Evolutionary conservation across 2,888 invertebrate species (phyloP), one percentile per base, ranked within the genome.

Genomic region (Oeneis ivallda): DNA sequence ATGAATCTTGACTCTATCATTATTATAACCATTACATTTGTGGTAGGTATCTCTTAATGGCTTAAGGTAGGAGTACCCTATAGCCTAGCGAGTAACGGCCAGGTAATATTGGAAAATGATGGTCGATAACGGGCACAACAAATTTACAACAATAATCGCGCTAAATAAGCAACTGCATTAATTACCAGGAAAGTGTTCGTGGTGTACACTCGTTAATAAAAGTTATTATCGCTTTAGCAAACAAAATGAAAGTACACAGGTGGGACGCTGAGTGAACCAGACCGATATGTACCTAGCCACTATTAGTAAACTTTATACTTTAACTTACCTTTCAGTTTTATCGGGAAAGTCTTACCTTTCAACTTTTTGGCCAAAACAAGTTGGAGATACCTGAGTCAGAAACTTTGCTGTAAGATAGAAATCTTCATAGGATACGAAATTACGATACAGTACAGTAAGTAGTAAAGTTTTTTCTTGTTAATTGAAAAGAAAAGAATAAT

Each of bases 61-160:
- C 10, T 9, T 1, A 9, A 54, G 11, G 54, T 17, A 54, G 54
- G 54, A 37, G 39, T 49, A 37, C 45, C 34, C 47, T 62, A 59
- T 62, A 41, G 41, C 39, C 53, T 64, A 61, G 61, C 53, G 26
- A 62, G 62, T 62, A 62, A 39, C 37, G 39, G 53, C 53, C n/a
- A 43, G 57, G 57, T 58, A 32, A 45, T 65, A 62, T 69, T 60
- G 39, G 67, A 66, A 66, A 66, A 66, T 67, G 59, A 57, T 49
- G 56, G 59, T 63, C 56, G 64, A 67, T 70, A 70, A 56, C 49
- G 57, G 53, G 74, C 77, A 78, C 81, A 81, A 81, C 79, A 80
- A 84, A 85, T 84, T 84, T 81, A 82, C 81, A 80, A 81, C 81
- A 84, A 84, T 83, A 82, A 70, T 64, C 56, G 56, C 53, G 72